Conservation (phyloP, 2,888 invertebrate genomes). For the Thysanoteuthis rhombus region DNA sequence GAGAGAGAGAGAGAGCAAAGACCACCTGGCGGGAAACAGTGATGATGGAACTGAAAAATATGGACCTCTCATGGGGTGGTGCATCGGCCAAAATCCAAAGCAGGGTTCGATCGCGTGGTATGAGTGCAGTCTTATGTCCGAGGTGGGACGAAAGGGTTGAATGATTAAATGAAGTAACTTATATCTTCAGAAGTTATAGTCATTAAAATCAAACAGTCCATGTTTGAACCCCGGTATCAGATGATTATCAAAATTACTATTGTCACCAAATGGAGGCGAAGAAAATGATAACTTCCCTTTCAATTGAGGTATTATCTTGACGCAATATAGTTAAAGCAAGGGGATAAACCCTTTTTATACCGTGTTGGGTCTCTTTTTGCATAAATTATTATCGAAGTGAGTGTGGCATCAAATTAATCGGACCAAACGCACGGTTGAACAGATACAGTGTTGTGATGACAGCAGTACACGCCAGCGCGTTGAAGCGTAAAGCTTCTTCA, state of each 20-base stretch:
- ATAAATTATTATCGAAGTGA: not conserved
- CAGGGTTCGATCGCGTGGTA: too few species aligned
- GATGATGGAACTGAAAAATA: too few species aligned
- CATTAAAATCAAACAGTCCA: too few species aligned
- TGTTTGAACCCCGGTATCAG: not conserved
- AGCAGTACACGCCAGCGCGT: not conserved
- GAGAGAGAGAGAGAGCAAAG: too few species aligned
- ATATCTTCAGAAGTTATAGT: too few species aligned
- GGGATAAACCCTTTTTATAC: not conserved
- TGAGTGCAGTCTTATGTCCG: too few species aligned
- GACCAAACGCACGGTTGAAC: not conserved
- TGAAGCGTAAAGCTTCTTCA: not conserved
- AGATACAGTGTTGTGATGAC: not conserved
- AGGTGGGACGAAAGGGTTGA: too few species aligned
- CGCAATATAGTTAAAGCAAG: too few species aligned
- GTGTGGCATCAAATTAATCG: not conserved
- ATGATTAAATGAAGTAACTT: too few species aligned
- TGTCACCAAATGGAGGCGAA: not conserved
- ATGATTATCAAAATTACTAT: not conserved
- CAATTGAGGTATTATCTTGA: not conserved
- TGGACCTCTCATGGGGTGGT: too few species aligned
- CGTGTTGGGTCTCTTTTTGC: not conserved
- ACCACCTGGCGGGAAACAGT: too few species aligned
- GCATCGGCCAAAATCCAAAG: too few species aligned
- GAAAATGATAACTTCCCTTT: not conserved